Conservation (phyloP, 2,797 vertebrate genomes). For the Rallus crepitans region DNA sequence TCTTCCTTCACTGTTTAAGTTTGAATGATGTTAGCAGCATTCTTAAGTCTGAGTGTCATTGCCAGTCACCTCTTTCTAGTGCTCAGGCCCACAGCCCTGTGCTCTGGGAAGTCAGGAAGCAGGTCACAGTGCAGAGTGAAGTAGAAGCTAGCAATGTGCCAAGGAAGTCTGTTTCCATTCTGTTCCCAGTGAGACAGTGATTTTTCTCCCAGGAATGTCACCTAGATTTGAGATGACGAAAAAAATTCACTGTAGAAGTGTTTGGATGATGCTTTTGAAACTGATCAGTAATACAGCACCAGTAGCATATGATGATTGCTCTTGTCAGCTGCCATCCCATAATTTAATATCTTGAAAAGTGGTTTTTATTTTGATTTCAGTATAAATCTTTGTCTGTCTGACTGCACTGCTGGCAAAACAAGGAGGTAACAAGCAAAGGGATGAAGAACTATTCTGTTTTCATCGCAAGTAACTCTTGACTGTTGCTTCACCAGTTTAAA, state of each 20-base stretch:
- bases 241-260: neutral
- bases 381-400: neutral
- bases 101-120: neutral
- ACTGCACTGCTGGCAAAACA: neutral
- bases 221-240: neutral
- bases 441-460: neutral
- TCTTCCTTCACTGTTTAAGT: neutral
- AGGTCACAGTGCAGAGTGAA: neutral
- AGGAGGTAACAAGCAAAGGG: neutral
- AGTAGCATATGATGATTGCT: neutral
- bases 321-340: neutral
- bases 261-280: neutral
- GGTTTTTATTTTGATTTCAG: neutral
- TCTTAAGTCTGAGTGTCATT: neutral
- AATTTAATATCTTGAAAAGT: neutral
- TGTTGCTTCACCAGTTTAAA: neutral
- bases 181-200: neutral
- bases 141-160: rapidly evolving
- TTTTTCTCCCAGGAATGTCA: neutral
- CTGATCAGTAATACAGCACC: neutral
- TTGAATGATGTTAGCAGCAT: neutral
- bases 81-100: rapidly evolving
- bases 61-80: neutral
- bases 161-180: neutral
- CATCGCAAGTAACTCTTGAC: neutral